Percentiles rank a stretch among this genome's conserved stretches.
Conservation (phyloP, 1,140 invertebrate species). For the Scaptomyza hsui region DNA sequence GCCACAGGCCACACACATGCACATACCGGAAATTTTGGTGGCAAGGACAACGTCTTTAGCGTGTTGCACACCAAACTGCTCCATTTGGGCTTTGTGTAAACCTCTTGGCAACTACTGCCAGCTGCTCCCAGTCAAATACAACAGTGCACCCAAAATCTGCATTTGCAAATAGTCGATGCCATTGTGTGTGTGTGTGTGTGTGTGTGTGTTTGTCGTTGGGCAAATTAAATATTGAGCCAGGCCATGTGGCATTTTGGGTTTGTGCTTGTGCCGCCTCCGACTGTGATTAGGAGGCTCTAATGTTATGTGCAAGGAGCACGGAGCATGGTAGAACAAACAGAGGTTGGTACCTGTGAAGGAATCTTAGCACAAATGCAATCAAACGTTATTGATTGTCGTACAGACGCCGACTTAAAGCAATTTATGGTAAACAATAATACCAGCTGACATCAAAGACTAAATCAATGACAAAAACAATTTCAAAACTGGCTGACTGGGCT, state of each 20-base stretch:
- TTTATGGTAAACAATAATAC: constrained; percentile 40
- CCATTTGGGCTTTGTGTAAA: constrained; percentile 26
- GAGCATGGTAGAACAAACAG: not conserved
- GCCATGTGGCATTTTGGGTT: constrained; percentile 40
- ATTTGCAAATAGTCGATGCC: constrained; percentile 24
- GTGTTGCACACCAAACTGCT: constrained; percentile 10
- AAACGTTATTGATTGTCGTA: constrained; percentile 17
- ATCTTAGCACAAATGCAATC: not conserved
- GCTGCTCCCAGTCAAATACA: constrained; percentile 42
- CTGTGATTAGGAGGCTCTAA: constrained; percentile 39
- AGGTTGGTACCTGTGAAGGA: not conserved
- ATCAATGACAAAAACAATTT: not conserved
- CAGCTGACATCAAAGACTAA: constrained; percentile 30
- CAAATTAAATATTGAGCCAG: constrained; percentile 59
- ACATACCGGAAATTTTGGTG: constrained; percentile 33
- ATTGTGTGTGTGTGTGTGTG: no score
- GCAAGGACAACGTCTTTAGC: constrained; percentile 24
- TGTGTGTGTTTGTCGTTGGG: constrained; percentile 6
- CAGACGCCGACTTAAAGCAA: constrained; percentile 23
- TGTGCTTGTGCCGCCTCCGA: constrained; percentile 14
- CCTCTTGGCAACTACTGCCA: constrained; percentile 12
- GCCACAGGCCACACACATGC: constrained; percentile 26
- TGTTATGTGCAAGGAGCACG: constrained; percentile 28
- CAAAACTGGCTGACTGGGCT: constrained; percentile 3
- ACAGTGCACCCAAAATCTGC: constrained; percentile 30